phyloP scores from a whole-genome alignment of 2,888 invertebrate species.

The Danaus chrysippus region DNA sequence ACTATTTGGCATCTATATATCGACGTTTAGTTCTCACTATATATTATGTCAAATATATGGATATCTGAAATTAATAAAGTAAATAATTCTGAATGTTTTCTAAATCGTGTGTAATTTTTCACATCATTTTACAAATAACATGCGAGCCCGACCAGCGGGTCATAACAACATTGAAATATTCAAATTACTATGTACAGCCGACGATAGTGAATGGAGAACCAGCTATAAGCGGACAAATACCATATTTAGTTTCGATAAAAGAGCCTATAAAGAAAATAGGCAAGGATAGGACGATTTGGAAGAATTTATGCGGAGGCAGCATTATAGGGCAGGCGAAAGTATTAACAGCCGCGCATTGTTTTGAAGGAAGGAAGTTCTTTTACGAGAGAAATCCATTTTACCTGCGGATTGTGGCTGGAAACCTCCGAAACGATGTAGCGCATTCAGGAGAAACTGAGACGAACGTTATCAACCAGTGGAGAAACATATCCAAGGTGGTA shows the following conservation, averaged over 20 bases:
- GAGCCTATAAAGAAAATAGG: slow-evolving; percentile 33
- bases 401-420: slow-evolving; percentile 52
- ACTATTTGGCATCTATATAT: no score
- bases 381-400: slow-evolving; percentile 36
- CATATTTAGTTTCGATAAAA: slow-evolving; percentile 59
- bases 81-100: slow-evolving; percentile 31
- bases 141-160: slow-evolving; percentile 43
- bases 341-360: slow-evolving; percentile 62
- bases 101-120: slow-evolving; percentile 23
- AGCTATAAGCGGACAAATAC: slow-evolving; percentile 41
- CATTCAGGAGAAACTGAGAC: slow-evolving; percentile 42
- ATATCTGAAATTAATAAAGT: not conserved
- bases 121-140: slow-evolving; percentile 14
- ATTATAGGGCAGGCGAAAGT: slow-evolving; percentile 48
- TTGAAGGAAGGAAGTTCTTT: slow-evolving; percentile 49
- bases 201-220: slow-evolving; percentile 50
- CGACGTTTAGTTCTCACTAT: no score
- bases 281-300: slow-evolving; percentile 38
- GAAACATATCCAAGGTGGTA: slow-evolving; percentile 32
- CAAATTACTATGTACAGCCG: slow-evolving; percentile 42
- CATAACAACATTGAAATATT: slow-evolving; percentile 54
- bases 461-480: slow-evolving; percentile 37
- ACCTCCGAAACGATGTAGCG: slow-evolving; percentile 36
- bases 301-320: slow-evolving; percentile 56
- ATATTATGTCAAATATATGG: not conserved